These are phyloP conservation scores for Tenthredo amoena DNA, from an alignment of 2,888 invertebrate species.

Conservation along the genomic window DNA sequence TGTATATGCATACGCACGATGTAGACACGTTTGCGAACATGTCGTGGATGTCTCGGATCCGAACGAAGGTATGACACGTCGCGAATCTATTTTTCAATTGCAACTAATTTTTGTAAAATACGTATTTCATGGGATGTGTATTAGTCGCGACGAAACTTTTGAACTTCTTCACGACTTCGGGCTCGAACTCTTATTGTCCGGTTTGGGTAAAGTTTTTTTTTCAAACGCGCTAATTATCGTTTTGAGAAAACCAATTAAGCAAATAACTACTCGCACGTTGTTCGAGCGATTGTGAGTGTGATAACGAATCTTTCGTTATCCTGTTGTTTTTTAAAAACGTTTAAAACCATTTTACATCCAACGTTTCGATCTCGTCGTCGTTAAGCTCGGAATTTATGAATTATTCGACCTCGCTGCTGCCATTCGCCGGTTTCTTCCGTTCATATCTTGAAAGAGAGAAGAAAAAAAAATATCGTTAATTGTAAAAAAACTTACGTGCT, in stretches of 20 bases:
- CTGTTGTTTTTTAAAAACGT: neutral
- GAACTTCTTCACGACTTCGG: neutral
- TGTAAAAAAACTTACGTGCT: neutral
- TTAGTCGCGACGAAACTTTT: neutral
- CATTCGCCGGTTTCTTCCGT: neutral
- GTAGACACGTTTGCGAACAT: neutral
- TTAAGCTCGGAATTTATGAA: neutral
- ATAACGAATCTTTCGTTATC: neutral
- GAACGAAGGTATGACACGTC: neutral
- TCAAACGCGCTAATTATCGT: neutral
- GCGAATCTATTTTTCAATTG: neutral
- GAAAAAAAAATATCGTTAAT: too few species aligned
- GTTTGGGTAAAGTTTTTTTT: neutral
- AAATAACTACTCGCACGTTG: neutral
- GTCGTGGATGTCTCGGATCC: neutral
- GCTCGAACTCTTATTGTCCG: neutral
- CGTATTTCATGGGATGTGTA: neutral
- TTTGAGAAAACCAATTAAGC: neutral
- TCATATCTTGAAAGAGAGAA: too few species aligned
- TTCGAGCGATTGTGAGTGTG: neutral
- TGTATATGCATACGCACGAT: neutral
- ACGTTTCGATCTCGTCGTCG: too few species aligned
- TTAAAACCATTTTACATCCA: neutral
- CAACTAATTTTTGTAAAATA: neutral
- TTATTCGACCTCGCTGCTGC: neutral